A percentile compares a stretch with the other conserved stretches of the same genome.
phyloP scores from a whole-genome alignment of 2,888 invertebrate species.

The Ochlodes sylvanus region DNA sequence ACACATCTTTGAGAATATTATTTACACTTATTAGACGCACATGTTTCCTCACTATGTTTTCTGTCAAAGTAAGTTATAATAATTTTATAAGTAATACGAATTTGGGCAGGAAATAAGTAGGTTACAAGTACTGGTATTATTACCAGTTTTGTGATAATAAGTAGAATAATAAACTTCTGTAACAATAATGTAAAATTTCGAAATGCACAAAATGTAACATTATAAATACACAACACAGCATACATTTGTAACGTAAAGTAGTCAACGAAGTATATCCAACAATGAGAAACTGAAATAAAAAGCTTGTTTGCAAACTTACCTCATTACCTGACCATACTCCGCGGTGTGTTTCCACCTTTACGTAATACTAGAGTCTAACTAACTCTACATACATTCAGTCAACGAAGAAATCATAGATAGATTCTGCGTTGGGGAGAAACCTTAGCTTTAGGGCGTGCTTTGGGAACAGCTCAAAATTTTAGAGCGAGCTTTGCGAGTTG shows the following conservation, averaged over 20 bases:
- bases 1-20: no score
- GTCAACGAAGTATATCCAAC: not conserved
- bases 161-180: no score
- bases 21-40: no score
- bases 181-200: not conserved
- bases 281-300: slow-evolving; percentile 17
- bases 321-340: slow-evolving; percentile 12
- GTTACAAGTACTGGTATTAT: no score
- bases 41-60: no score
- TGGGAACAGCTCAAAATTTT: no score
- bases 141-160: no score
- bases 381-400: not conserved
- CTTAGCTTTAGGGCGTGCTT: no score
- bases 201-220: not conserved
- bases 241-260: slow-evolving; percentile 1
- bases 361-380: not conserved
- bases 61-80: no score
- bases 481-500: not conserved
- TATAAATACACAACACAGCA: not conserved
- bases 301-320: slow-evolving; percentile 24
- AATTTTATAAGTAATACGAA: no score
- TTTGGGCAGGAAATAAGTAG: no score
- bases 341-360: not conserved
- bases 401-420: not conserved
- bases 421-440: no score